Percentiles rank a stretch among this genome's conserved stretches.
Evolutionary conservation across 2,797 vertebrate species (phyloP).

Genomic region (Melopsittacus undulatus): DNA sequence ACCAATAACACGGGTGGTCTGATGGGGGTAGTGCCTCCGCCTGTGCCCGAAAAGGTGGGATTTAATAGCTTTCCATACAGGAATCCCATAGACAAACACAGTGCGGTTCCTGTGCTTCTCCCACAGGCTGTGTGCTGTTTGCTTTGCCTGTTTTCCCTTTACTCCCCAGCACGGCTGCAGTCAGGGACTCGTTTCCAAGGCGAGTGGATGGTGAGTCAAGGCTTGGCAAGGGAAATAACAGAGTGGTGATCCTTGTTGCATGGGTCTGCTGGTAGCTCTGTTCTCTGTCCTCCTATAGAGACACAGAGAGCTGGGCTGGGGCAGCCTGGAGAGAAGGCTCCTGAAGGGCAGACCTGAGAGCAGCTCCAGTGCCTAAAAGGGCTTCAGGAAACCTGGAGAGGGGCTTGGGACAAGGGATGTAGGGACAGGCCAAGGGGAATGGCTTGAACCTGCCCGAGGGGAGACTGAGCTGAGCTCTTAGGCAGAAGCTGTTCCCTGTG

Average conservation of each 20-base stretch:
- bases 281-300: not conserved
- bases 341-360: not conserved
- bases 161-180: not conserved
- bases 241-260: not conserved
- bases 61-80: not conserved
- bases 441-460: too few species aligned
- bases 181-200: not conserved
- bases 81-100: accelerated
- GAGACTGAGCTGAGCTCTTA: too few species aligned
- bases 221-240: not conserved
- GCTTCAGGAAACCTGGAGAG: not conserved
- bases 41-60: not conserved
- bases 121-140: accelerated
- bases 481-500: too few species aligned
- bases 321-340: not conserved
- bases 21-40: accelerated
- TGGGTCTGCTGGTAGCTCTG: not conserved
- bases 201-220: not conserved
- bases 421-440: too few species aligned
- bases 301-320: not conserved
- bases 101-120: accelerated
- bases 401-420: too few species aligned
- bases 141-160: not conserved
- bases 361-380: not conserved
- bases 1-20: not conserved